Evolutionary conservation across 2,113 vertebrate genomes (phyloP).

Genomic region (Ammospiza nelsoni): DNA sequence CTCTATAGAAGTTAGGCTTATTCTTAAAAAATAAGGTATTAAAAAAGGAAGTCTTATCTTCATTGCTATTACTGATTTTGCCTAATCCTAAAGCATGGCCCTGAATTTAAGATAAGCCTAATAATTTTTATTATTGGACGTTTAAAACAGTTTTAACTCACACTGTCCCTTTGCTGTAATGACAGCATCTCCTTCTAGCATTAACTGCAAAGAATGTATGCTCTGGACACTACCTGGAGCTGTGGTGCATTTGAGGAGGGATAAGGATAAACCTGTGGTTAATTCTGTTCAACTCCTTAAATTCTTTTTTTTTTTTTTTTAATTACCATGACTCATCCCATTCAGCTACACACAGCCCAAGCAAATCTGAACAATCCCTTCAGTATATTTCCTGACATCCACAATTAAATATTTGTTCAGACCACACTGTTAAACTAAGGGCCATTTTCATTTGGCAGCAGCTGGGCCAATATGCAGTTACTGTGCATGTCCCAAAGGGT

Average conservation of each 20-base stretch:
- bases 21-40: background rate
- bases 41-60: background rate
- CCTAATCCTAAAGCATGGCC: background rate
- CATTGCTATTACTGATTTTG: background rate
- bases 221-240: background rate
- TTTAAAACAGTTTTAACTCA: background rate
- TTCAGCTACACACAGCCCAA: background rate
- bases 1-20: background rate
- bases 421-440: background rate
- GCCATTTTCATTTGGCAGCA: background rate
- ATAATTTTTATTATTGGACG: background rate
- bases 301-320: background rate
- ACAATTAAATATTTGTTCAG: background rate
- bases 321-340: background rate
- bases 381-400: background rate
- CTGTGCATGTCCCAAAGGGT: background rate
- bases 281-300: background rate
- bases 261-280: background rate
- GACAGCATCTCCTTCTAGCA: background rate
- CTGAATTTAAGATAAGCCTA: background rate
- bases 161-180: background rate
- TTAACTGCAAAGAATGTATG: background rate
- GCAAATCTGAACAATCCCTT: background rate
- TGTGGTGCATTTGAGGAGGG: accelerated
- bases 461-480: background rate